phyloP scores from a whole-genome alignment of 2,797 vertebrate genomes.

The Tapirus indicus region DNA sequence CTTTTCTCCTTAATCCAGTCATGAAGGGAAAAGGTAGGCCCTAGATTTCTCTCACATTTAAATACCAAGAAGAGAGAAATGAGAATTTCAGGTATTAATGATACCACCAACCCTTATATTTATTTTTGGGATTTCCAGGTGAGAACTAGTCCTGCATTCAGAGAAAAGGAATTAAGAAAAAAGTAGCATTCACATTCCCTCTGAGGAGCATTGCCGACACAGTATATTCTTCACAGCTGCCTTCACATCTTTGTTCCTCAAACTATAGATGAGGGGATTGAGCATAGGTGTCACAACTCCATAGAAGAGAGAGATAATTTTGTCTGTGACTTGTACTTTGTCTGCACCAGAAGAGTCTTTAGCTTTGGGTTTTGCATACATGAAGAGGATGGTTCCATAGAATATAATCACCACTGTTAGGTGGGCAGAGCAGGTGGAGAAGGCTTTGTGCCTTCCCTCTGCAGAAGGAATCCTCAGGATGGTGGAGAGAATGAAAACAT shows the following conservation, averaged over 20 bases:
- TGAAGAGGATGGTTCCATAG: constrained; percentile 71
- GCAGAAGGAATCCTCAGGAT: constrained; percentile 68
- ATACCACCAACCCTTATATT: background rate
- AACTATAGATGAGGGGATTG: constrained; percentile 73
- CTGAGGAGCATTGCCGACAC: background rate
- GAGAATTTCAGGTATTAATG: background rate
- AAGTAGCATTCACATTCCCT: background rate
- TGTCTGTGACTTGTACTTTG: constrained; percentile 60
- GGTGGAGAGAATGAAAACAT: constrained; percentile 69
- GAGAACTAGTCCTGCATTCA: background rate
- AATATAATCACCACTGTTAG: constrained; percentile 74
- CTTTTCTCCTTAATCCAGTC: background rate
- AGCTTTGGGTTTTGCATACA: constrained; percentile 72
- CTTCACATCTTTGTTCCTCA: constrained; percentile 77
- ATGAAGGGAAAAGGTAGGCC: background rate
- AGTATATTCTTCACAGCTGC: constrained; percentile 49
- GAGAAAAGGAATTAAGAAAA: background rate
- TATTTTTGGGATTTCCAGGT: background rate
- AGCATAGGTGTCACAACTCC: constrained; percentile 71
- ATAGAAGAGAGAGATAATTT: constrained; percentile 76
- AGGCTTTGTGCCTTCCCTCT: constrained; percentile 67
- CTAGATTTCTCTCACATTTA: constrained; percentile 16
- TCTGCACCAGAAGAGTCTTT: constrained; percentile 37
- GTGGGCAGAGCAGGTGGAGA: constrained; percentile 74
- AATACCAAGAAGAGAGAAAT: background rate